Conservation (phyloP, 1,140 invertebrate species). For the Zophobas atratus region DNA sequence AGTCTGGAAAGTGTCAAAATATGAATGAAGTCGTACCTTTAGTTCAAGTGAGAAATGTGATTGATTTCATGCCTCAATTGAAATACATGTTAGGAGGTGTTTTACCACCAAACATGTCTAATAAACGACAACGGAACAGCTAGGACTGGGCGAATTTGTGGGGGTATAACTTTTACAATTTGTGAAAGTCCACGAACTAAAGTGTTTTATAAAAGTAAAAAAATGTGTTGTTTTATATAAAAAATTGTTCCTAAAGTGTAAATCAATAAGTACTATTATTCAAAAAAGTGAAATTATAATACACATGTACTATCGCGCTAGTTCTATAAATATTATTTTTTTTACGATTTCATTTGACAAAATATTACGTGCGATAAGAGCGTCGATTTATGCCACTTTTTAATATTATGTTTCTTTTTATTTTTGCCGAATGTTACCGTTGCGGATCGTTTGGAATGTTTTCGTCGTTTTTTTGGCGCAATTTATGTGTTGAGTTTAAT, state of each 20-base stretch:
- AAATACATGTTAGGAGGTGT: constrained; percentile 81
- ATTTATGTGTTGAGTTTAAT: background rate
- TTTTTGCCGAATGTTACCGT: background rate
- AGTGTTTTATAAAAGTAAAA: constrained; percentile 45
- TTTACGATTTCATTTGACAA: constrained; percentile 25
- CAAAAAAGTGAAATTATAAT: constrained; percentile 36
- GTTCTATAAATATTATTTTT: constrained; percentile 39
- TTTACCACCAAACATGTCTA: constrained; percentile 61
- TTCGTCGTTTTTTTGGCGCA: background rate
- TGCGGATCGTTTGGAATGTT: constrained; percentile 8
- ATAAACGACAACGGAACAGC: constrained; percentile 76
- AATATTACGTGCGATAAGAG: constrained; percentile 10
- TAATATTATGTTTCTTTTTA: background rate
- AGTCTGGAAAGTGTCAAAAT: constrained; percentile 80
- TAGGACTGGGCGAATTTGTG: constrained; percentile 71
- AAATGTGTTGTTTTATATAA: constrained; percentile 50
- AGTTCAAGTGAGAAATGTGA: constrained; percentile 85
- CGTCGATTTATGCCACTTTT: constrained; percentile 17
- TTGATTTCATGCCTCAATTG: constrained; percentile 89
- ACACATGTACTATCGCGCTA: constrained; percentile 44
- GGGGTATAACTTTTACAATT: constrained; percentile 59
- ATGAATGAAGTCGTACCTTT: constrained; percentile 76
- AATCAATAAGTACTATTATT: constrained; percentile 43
- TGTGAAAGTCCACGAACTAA: constrained; percentile 48
- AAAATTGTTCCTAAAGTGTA: constrained; percentile 59